These are phyloP conservation scores for Pocillopora grandis DNA, from an alignment of 92 coral and sea anemone genomes.

Conservation along the genomic window DNA sequence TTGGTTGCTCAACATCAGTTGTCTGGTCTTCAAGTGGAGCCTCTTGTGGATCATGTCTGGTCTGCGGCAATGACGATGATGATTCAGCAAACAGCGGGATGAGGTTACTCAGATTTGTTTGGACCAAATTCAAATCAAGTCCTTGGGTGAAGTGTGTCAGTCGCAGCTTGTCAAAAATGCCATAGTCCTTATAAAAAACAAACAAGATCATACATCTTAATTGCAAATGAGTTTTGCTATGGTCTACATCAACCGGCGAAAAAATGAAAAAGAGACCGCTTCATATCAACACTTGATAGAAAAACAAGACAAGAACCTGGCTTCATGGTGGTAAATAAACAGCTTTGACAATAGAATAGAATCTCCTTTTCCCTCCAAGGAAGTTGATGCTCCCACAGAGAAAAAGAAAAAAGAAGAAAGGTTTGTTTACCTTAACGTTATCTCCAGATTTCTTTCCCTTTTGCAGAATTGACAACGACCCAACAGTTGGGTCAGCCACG, in stretches of 20 bases:
- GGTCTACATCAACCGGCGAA: no score
- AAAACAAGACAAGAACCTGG: no score
- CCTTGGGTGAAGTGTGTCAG: slow-evolving; percentile 56
- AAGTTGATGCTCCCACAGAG: no score
- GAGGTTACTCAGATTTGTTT: slow-evolving; percentile 53
- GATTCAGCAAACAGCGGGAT: slow-evolving; percentile 60
- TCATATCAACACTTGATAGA: no score
- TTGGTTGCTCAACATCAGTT: background rate
- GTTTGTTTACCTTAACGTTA: slow-evolving; percentile 8
- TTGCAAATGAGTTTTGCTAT: background rate
- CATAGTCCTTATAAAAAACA: slow-evolving; percentile 12
- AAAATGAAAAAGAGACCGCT: no score
- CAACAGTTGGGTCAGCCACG: slow-evolving; percentile 19
- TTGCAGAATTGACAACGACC: slow-evolving; percentile 40
- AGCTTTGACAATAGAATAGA: no score
- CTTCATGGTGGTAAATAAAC: no score
- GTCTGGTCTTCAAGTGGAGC: background rate
- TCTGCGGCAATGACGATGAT: background rate
- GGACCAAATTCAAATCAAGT: slow-evolving; percentile 53
- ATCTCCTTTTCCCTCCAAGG: no score
- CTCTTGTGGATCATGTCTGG: background rate
- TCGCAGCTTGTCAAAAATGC: slow-evolving; percentile 21
- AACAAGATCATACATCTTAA: background rate
- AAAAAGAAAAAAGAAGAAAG: no score
- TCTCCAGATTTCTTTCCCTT: slow-evolving; percentile 14